Evolutionary conservation across 2,113 vertebrate genomes (phyloP).

Genomic region (Podiceps cristatus): DNA sequence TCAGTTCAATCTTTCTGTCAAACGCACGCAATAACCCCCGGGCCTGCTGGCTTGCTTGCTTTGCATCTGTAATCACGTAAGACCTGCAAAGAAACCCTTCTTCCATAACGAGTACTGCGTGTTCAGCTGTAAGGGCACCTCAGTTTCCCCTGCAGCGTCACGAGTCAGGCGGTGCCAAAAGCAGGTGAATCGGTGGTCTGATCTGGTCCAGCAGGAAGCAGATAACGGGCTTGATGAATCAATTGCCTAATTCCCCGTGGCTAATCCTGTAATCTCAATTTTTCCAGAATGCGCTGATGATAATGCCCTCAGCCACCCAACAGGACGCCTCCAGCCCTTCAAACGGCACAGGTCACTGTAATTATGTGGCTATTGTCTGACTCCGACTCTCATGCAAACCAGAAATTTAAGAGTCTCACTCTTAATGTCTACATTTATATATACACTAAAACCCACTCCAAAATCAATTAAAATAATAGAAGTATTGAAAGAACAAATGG

Average conservation of each 20-base stretch:
- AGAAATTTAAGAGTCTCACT: not conserved
- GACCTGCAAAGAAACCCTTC: not conserved
- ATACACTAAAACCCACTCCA: not conserved
- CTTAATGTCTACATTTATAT: not conserved
- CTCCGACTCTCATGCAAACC: not conserved
- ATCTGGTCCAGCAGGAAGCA: not conserved
- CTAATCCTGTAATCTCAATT: not conserved
- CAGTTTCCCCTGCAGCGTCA: not conserved
- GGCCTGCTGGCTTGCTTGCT: not conserved
- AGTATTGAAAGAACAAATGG: not conserved
- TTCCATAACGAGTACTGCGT: rapidly evolving
- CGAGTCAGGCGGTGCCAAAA: not conserved
- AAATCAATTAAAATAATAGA: not conserved
- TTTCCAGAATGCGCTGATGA: not conserved
- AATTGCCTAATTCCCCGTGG: not conserved
- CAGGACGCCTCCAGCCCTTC: not conserved
- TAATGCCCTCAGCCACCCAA: not conserved
- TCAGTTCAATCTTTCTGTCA: constrained; percentile 60
- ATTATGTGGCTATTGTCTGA: not conserved
- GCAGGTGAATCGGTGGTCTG: not conserved
- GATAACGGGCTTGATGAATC: not conserved
- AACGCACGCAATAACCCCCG: rapidly evolving
- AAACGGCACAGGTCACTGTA: not conserved
- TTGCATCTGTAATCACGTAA: not conserved
- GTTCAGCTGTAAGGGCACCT: not conserved